phyloP scores from a whole-genome alignment of 2,888 invertebrate species.

The Eulithis prunata region DNA sequence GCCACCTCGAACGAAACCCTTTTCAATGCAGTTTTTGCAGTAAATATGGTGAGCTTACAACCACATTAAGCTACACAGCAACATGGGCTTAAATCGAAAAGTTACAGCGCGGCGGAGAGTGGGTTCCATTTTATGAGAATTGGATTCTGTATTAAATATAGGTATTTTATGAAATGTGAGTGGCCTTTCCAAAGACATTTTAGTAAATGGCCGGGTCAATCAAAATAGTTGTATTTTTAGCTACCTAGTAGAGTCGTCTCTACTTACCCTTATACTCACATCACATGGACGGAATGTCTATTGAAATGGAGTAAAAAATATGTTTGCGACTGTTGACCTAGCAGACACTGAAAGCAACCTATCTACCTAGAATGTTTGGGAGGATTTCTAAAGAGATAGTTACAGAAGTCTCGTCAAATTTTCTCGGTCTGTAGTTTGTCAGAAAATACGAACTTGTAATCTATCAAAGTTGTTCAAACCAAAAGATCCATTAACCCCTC shows the following conservation, averaged over 20 bases:
- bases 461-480: conserved; percentile 6
- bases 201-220: too few species aligned
- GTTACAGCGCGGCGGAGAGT: not conserved
- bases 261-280: too few species aligned
- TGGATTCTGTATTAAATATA: not conserved
- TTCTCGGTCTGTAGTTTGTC: not conserved
- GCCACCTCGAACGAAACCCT: conserved; percentile 25
- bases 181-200: too few species aligned
- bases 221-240: too few species aligned
- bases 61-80: conserved; percentile 9
- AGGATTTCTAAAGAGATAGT: too few species aligned
- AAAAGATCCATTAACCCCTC: conserved; percentile 4
- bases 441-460: not conserved
- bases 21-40: conserved; percentile 10
- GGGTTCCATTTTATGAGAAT: not conserved
- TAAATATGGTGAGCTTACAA: conserved; percentile 6
- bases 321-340: too few species aligned
- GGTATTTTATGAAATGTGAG: not conserved
- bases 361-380: too few species aligned
- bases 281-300: too few species aligned
- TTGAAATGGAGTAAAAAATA: too few species aligned
- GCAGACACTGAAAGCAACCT: too few species aligned
- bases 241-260: too few species aligned
- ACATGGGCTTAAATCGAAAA: not conserved
- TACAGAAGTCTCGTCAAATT: too few species aligned